Evolutionary conservation across 1,140 invertebrate species (phyloP).

Genomic region (Panonychus citri): DNA sequence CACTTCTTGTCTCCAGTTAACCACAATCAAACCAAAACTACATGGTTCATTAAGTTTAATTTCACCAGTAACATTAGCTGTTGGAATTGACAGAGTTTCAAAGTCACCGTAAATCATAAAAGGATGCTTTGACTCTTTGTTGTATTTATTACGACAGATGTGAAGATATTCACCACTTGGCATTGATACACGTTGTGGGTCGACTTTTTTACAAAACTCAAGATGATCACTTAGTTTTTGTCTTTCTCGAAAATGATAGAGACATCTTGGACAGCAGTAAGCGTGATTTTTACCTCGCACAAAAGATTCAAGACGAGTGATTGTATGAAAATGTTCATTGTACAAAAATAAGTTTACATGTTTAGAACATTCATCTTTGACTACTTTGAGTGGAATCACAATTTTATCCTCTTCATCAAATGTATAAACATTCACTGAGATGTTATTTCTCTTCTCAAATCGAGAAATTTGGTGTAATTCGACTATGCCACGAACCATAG

Average conservation of each 20-base stretch:
- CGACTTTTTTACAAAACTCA: neutral
- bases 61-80: neutral
- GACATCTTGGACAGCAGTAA: neutral
- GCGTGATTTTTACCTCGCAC: neutral
- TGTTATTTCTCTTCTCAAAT: slow-evolving; percentile 2
- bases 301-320: neutral
- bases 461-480: neutral
- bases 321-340: neutral
- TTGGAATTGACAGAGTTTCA: neutral
- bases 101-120: neutral
- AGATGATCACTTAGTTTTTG: neutral
- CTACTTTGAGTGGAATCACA: neutral
- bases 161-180: neutral
- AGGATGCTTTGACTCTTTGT: neutral
- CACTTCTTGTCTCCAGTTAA: neutral
- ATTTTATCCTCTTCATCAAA: neutral
- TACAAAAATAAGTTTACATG: slow-evolving; percentile 3
- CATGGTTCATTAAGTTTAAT: neutral
- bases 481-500: neutral
- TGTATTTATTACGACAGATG: neutral
- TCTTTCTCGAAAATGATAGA: neutral
- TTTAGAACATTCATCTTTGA: neutral
- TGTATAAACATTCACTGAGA: slow-evolving; percentile 1
- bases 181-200: neutral
- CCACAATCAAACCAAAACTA: neutral